Conservation (phyloP, 2,797 vertebrate species). For the Dallia pectoralis region DNA sequence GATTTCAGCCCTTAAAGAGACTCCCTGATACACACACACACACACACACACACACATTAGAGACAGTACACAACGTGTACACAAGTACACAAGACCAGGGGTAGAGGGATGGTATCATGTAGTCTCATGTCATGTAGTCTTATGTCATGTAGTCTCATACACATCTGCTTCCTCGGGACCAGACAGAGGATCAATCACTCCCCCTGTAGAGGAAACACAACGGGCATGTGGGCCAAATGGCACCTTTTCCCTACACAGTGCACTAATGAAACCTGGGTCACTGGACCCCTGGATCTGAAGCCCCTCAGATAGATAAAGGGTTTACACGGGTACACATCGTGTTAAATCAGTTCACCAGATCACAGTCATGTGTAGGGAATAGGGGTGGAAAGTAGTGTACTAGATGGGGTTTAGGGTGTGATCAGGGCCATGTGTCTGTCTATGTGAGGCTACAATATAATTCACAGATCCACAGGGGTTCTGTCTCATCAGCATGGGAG, state of each 20-base stretch:
- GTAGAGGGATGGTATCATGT: too few species aligned
- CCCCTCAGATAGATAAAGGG: too few species aligned
- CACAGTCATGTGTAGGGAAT: too few species aligned
- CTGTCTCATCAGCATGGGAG: conserved; percentile 38
- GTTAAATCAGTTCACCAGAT: too few species aligned
- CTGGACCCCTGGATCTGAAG: not conserved
- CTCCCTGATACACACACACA: conserved; percentile 15
- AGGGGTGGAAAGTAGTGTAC: too few species aligned
- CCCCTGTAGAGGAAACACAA: too few species aligned
- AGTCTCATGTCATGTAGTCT: too few species aligned
- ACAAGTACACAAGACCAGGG: too few species aligned
- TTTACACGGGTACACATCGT: too few species aligned
- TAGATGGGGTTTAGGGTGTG: too few species aligned
- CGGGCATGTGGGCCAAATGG: not conserved
- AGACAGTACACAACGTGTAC: not conserved
- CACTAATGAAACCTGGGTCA: not conserved
- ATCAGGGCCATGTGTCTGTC: conserved; percentile 12
- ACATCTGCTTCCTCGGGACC: not conserved
- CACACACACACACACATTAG: not conserved
- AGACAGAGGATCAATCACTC: not conserved
- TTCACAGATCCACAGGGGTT: conserved; percentile 35
- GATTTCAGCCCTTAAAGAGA: conserved; percentile 8
- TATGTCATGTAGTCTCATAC: conserved; percentile 39
- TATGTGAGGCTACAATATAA: conserved; percentile 21
- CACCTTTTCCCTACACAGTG: not conserved